Base-by-base conservation (phyloP, 2,888 invertebrate genomes). In the Drosophila borealis region DNA sequence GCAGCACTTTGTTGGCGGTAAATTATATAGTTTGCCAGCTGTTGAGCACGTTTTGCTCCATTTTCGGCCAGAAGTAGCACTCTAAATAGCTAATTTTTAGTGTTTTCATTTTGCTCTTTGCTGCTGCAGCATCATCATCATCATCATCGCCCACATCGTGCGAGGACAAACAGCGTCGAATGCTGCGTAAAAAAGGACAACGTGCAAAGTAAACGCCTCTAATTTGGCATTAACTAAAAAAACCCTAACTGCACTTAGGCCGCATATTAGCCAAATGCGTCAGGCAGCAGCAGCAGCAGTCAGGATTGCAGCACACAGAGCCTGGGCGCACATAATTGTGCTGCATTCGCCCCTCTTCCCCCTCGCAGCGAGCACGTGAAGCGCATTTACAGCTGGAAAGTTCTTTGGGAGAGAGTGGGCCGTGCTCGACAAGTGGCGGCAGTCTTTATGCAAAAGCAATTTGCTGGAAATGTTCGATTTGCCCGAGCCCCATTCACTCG, bases 401-500 rank as follows among this genome's bases (percentile, higher is more conserved):
- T 68, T 54, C 69, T 64, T 56, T 65, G 42, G 39, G 13, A 6
- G 5, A 9, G 9, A 9, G 3, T 10, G 34, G 33, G 9, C 11
- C 11, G 14, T 25, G 34, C 63, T 61, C 63, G 63, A 73, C 74
- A 76, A 80, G 77, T 73, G 60, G 71, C 69, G 75, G 57, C 71
- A 62, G 82, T 80, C 89, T 91, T 90, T 90, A 89, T 90, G 89
- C 81, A 84, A 87, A 89, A 78, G 90, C 88, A 89, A 89, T 91
- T 90, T 91, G 83, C 87, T 89, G 91, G 90, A 90, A 90, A 90
- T 82, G 88, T 86, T 89, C 90, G 91, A 90, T 90, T 89, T 77
- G 75, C 74, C 60, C 54, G 50, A 56, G 62, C 66, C 55, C 34
- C 46, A 55, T 33, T 54, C 53, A 60, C 25, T 55, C 50, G 36